Percentiles rank a stretch among this genome's conserved stretches.
phyloP scores from a whole-genome alignment of 2,797 vertebrate genomes.

The Lepilemur ruficaudatus region DNA sequence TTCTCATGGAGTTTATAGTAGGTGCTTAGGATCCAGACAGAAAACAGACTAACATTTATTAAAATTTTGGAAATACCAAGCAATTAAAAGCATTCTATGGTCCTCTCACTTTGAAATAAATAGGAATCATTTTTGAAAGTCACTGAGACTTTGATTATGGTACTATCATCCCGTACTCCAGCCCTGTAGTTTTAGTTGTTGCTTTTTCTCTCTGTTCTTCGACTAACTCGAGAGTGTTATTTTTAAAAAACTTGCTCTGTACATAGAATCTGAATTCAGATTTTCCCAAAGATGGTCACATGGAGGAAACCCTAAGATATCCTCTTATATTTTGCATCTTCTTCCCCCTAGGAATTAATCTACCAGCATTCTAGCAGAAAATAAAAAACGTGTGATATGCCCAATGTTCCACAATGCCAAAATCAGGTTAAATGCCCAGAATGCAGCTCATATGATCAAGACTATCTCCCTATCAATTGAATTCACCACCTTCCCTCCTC shows the following conservation, averaged over 20 bases:
- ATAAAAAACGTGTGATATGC: too few relatives aligned
- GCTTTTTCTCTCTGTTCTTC: not conserved
- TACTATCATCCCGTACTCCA: not conserved
- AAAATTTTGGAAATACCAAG: conserved; percentile 16
- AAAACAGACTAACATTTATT: not conserved
- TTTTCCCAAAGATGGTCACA: not conserved
- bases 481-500: not conserved
- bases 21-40: not conserved
- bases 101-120: not conserved
- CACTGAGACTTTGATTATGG: not conserved
- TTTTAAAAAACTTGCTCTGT: not conserved
- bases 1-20: not conserved
- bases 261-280: not conserved
- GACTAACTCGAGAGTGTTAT: not conserved
- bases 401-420: not conserved
- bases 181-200: not conserved
- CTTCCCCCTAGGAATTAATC: not conserved
- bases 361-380: not conserved
- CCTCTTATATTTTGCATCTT: not conserved
- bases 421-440: not conserved
- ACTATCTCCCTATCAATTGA: not conserved
- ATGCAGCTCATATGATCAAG: not conserved
- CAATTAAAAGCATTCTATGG: not conserved
- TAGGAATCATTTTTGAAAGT: not conserved
- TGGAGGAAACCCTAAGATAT: not conserved